Evolutionary conservation across 1,140 invertebrate species (phyloP).

Genomic region (Drosophila erecta): DNA sequence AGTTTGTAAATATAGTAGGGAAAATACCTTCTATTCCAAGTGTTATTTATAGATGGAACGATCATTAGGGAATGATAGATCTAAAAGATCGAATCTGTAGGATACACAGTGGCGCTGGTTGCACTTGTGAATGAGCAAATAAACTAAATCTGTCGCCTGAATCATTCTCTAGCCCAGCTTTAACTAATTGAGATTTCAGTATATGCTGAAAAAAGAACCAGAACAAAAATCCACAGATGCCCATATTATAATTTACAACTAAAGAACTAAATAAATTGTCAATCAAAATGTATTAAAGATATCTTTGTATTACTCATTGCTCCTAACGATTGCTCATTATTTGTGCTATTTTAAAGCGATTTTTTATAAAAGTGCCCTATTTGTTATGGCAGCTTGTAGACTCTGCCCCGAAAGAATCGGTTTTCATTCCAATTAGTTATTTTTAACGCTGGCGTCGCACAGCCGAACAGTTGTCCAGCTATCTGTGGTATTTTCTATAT

Average conservation of each 20-base stretch:
- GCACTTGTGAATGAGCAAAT: slow-evolving; percentile 1
- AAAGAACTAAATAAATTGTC: no score
- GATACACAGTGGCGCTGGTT: background rate
- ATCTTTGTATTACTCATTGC: no score
- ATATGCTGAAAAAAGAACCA: no score
- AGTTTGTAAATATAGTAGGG: background rate
- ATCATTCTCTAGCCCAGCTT: background rate
- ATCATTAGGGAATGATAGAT: background rate
- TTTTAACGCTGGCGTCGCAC: slow-evolving; percentile 66
- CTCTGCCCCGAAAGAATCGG: slow-evolving; percentile 4
- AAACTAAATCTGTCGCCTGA: background rate
- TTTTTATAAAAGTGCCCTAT: background rate
- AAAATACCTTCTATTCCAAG: background rate
- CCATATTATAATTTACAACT: no score
- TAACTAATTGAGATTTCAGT: no score
- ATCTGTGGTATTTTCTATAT: slow-evolving; percentile 50
- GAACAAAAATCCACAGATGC: no score
- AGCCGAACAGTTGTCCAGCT: slow-evolving; percentile 31
- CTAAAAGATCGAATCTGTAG: background rate
- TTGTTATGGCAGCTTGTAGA: slow-evolving; percentile 7
- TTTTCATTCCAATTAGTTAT: slow-evolving; percentile 48
- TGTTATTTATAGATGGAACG: slow-evolving; percentile 1
- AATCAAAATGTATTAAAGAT: no score
- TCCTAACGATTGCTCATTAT: background rate
- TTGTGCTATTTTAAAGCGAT: background rate